Evolutionary conservation across 2,113 vertebrate species (phyloP), one percentile per base, ranked within the genome.

Genomic region (Carassius carassius): DNA sequence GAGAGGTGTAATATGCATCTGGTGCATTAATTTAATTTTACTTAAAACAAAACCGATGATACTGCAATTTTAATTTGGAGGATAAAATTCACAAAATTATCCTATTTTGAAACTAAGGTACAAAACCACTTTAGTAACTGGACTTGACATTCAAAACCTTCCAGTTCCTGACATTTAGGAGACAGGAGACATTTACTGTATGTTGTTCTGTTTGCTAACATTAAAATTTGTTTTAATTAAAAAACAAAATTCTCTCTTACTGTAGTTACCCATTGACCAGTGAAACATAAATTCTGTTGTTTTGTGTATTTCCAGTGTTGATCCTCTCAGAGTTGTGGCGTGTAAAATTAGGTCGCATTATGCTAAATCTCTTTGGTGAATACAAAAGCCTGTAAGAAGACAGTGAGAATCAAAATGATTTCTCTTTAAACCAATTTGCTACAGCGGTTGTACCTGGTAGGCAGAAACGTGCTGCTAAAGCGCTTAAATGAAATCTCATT

Each of bases 371-470:
- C 51, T 78, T 75, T 21, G 37, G n/a, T 12, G 19, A 88, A 58
- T 69, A 88, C 56, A 83, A 79, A 80, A 80, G 72, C 21, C 58
- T 69, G 8, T 35, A 62, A 77, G 72, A 86, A 56, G 60, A 82
- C 29, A 14, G 37, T 35, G 58, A 47, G 21, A 79, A 83, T 85
- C 75, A 21, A 32, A 85, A 85, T 84, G 54, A 82, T 80, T 87
- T 86, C 84, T 78, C 47, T 76, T 85, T 82, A 86, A 82, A 81
- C 69, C 84, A 87, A 87, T 87, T 87, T 86, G 84, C 82, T 47
- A 82, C 86, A 54, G 47, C 74, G 47, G 72, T 82, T 78, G 74
- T 81, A 86, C 86, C 84, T 82, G 82, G 85, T 81, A 87, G 65
- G 19, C 21, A 70, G 58, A 65, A 85, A 84, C 62, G 54, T 83